Base-by-base conservation (phyloP, 1,140 invertebrate species). In the Gryon sp. region DNA sequence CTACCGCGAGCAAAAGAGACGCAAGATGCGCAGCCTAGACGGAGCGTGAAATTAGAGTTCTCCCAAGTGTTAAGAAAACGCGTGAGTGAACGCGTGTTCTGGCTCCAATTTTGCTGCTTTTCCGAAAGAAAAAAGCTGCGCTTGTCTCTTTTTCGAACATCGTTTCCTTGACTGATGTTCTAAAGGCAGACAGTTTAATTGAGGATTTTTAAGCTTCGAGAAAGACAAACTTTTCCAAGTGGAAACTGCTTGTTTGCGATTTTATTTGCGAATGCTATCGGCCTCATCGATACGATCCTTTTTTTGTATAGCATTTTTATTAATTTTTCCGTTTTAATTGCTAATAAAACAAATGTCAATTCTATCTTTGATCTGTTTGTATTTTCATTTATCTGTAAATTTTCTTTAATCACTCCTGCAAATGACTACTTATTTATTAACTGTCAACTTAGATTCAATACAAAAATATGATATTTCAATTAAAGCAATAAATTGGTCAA, bases 111-210 rank as follows among this genome's bases (percentile, higher is more conserved):
- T 32, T 8, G 48, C 15, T 11, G 14, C 28, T 50, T 53, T 53
- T 22, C 40, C 26, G 19, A 28, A 40, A 40, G 9, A 14, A 59
- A 69, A 69, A 50, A 59, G 2, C 3, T 20, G 8, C 16, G 30
- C 15, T 36, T 26, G 46, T 62, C 38, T 41, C 32, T 57, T 30
- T 32, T 53, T 62, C 32, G 9, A 36, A 22, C 11, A 8, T 18
- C 22, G 38, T 59, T 20, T 32, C 40, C 69, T 52, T 50, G 53
- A 66, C 26, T 74, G 60, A 74, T 53, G 41, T 32, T 48, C 28
- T 53, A 52, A 74, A 52, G 62, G 62, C 55, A 66, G 70, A 74
- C 70, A 68, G 62, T 75, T 75, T 62, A 66, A 75, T 68, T 68
- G 55, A 60, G 52, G 20, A 75, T 68, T 68, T 46, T 60, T 62